Percentiles rank a stretch among this genome's conserved stretches.
phyloP scores from a whole-genome alignment of 1,140 invertebrate species.

The Conus betulinus region DNA sequence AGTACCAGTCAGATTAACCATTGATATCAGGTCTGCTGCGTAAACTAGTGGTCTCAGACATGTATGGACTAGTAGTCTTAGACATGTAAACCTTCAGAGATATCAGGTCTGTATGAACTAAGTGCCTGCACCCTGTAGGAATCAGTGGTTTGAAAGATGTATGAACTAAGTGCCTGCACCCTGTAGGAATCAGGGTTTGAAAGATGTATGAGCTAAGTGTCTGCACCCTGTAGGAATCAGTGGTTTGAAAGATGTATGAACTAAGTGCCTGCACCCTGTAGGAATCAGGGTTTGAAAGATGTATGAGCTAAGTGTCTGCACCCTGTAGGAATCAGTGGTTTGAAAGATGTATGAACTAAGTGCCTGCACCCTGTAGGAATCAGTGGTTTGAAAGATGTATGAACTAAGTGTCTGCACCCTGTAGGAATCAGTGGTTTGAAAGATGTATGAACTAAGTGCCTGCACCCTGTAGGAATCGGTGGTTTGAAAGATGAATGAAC shows the following conservation, averaged over 20 bases:
- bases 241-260: neutral
- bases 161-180: neutral
- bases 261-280: neutral
- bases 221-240: too few species aligned
- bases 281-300: neutral
- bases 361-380: too few species aligned
- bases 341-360: neutral
- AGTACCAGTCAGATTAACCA: too few species aligned
- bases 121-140: too few species aligned
- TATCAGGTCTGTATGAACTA: too few species aligned
- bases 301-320: neutral
- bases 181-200: neutral
- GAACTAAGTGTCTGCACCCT: neutral
- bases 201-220: neutral
- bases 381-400: neutral
- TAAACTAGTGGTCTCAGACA: too few species aligned
- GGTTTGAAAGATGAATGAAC: neutral
- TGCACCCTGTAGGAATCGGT: too few species aligned
- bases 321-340: too few species aligned
- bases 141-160: neutral
- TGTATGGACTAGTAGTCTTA: too few species aligned
- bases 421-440: neutral
- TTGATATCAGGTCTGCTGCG: too few species aligned
- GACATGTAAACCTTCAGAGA: too few species aligned
- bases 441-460: neutral